phyloP scores from a whole-genome alignment of 2,888 invertebrate species.

The Strigamia maritima region DNA sequence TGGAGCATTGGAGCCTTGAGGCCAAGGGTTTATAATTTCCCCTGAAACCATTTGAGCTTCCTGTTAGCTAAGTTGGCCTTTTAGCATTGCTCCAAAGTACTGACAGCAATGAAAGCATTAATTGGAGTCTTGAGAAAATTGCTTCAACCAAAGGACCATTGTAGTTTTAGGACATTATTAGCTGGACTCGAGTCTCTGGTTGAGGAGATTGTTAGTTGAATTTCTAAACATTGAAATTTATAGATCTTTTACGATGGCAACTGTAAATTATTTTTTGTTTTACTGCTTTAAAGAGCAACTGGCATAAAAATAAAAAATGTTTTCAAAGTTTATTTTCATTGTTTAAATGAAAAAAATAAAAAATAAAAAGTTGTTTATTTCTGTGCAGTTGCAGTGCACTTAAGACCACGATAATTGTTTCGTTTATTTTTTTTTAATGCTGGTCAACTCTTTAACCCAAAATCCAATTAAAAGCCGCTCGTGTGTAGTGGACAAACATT shows the following conservation, averaged over 20 bases:
- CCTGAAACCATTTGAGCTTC: constrained; percentile 1
- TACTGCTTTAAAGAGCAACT: too few relatives aligned
- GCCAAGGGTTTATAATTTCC: constrained; percentile 23
- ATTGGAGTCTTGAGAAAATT: constrained; percentile 23
- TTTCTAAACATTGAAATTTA: neutral
- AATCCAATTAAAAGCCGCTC: neutral
- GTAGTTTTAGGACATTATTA: neutral
- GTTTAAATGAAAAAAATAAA: too few relatives aligned
- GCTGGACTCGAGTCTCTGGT: neutral
- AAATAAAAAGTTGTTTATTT: too few relatives aligned
- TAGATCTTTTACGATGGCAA: neutral
- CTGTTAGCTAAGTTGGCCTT: neutral
- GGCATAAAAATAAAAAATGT: too few relatives aligned
- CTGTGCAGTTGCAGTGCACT: too few relatives aligned
- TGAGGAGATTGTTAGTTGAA: neutral
- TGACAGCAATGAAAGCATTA: constrained; percentile 18
- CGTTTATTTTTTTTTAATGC: neutral
- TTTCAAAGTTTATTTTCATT: too few relatives aligned
- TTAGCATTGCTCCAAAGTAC: neutral
- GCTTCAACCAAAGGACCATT: neutral
- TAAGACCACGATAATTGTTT: neutral
- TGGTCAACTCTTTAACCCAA: neutral
- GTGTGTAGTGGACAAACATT: neutral
- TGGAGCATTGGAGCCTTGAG: neutral
- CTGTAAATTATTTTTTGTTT: too few relatives aligned